Conservation (phyloP, 2,113 vertebrate species). For the Ictidomys tridecemlineatus region DNA sequence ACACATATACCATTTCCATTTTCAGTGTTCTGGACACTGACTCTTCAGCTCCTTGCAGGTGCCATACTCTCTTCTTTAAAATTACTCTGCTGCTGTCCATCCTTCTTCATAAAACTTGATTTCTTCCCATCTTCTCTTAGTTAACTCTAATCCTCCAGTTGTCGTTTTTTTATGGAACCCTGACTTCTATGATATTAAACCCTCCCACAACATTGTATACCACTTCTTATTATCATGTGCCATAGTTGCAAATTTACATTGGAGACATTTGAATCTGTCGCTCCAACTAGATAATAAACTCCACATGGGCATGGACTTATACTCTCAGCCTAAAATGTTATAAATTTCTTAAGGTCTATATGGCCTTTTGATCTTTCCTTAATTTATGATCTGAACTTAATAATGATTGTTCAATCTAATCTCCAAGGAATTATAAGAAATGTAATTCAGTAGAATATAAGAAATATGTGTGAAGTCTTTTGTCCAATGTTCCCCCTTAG, state of each 20-base stretch:
- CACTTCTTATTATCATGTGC: not conserved
- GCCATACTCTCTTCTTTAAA: not conserved
- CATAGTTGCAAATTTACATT: not conserved
- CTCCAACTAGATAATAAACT: not conserved
- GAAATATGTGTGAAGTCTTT: not conserved
- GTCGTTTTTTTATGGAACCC: not conserved
- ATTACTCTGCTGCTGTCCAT: not conserved
- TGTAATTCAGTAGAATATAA: slow-evolving; percentile 35
- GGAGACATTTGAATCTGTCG: not conserved
- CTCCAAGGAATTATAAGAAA: not conserved
- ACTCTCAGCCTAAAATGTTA: not conserved
- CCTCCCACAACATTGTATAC: not conserved
- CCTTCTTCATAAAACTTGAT: not conserved
- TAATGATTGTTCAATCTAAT: not conserved
- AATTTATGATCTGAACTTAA: not conserved
- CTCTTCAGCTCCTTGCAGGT: not conserved
- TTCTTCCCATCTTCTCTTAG: not conserved
- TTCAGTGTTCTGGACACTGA: not conserved
- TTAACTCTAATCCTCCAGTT: not conserved
- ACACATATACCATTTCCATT: not conserved
- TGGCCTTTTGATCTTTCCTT: not conserved
- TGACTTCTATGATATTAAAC: not conserved
- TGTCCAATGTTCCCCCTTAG: not conserved
- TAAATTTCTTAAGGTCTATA: not conserved
- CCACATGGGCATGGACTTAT: not conserved